These are phyloP conservation scores for Lophura nycthemera DNA, from an alignment of 2,113 vertebrate species.

Conservation along the genomic window DNA sequence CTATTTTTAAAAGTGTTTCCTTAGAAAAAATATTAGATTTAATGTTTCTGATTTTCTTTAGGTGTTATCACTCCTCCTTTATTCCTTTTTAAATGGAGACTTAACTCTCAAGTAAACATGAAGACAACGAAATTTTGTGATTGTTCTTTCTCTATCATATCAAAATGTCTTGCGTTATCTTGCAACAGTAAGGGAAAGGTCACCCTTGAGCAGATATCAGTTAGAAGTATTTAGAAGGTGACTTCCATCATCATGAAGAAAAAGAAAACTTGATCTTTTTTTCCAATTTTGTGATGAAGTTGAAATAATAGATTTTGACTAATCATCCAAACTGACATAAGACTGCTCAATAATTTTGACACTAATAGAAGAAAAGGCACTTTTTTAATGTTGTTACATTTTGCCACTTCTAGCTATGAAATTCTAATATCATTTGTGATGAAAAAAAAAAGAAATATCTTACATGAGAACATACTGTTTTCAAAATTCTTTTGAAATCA, in stretches of 20 bases:
- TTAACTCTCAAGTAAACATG: neutral
- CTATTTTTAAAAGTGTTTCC: neutral
- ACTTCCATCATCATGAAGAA: neutral
- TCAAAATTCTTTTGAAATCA: neutral
- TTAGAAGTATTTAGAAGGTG: neutral
- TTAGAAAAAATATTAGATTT: neutral
- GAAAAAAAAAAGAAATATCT: neutral
- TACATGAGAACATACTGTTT: neutral
- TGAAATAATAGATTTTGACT: neutral
- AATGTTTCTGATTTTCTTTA: neutral
- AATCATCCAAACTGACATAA: neutral
- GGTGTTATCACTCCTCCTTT: neutral
- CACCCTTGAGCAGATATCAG: neutral
- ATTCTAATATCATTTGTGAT: neutral
- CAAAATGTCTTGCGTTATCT: neutral
- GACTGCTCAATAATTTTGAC: accelerated
- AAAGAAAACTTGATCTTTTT: neutral
- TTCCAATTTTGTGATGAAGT: neutral
- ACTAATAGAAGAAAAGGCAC: neutral
- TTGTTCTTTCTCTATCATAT: neutral
- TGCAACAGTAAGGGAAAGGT: neutral
- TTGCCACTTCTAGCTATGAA: neutral
- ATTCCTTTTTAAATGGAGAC: neutral
- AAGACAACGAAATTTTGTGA: accelerated
- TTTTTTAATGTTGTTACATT: neutral